Conservation (phyloP, 1,140 invertebrate species). For the Pollicipes pollicipes region DNA sequence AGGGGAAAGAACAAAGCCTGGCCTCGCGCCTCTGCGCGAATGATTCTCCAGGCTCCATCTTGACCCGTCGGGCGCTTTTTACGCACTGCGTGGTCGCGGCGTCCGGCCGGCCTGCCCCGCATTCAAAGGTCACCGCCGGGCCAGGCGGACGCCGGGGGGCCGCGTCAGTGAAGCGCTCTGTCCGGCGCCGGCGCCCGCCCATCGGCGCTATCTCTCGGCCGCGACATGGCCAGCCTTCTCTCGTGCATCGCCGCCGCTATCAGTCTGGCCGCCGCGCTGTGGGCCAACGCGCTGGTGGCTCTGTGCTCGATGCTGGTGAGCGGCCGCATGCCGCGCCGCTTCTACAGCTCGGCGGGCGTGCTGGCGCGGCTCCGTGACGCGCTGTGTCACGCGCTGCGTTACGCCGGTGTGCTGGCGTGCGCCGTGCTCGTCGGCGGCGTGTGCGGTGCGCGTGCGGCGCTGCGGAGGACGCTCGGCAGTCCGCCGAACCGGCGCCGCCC, state of each 20-base stretch:
- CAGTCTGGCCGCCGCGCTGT: background rate
- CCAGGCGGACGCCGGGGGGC: no score
- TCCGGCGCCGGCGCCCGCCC: no score
- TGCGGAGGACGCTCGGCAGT: background rate
- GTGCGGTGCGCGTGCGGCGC: background rate
- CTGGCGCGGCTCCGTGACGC: background rate
- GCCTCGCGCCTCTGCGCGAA: no score
- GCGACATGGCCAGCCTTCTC: background rate
- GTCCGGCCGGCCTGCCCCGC: no score
- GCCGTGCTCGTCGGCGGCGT: background rate
- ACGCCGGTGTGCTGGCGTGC: background rate
- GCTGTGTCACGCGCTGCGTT: background rate
- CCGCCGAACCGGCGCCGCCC: no score
- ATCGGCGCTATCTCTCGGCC: background rate
- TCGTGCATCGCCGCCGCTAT: background rate
- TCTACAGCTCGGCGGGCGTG: background rate
- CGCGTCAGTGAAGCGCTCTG: no score
- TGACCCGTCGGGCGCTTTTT: no score
- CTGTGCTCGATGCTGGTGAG: background rate
- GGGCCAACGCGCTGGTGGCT: background rate
- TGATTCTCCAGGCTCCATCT: no score
- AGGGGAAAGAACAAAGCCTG: no score
- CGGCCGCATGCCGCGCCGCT: background rate
- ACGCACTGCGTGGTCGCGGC: background rate
- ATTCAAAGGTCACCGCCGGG: no score